Conservation (phyloP, 2,797 vertebrate genomes). For the Alcedo quadribrachys region DNA sequence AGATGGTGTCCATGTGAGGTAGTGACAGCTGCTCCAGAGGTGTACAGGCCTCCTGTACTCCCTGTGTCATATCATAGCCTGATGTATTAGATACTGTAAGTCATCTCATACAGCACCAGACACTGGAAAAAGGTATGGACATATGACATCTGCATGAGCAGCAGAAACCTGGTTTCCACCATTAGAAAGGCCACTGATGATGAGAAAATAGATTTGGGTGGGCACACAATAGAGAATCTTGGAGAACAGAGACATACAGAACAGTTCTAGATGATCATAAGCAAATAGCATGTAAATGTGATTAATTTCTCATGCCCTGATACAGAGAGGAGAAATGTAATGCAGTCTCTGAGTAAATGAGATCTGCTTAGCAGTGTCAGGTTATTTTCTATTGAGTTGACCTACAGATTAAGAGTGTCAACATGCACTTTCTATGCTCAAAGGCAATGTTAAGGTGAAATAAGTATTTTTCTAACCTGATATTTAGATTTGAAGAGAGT, state of each 20-base stretch:
- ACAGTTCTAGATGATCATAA: not conserved
- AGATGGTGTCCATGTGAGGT: not conserved
- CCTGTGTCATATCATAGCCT: not conserved
- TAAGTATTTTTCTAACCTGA: not conserved
- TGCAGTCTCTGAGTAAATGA: not conserved
- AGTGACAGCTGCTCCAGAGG: not conserved
- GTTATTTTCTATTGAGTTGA: not conserved
- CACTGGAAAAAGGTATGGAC: not conserved
- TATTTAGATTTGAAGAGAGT: conserved; percentile 12
- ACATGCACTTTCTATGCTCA: not conserved
- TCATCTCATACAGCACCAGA: not conserved
- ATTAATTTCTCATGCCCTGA: not conserved
- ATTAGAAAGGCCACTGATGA: not conserved
- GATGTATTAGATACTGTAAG: not conserved
- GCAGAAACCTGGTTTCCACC: not conserved
- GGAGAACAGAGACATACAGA: not conserved
- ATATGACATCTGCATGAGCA: not conserved
- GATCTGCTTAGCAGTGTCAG: not conserved
- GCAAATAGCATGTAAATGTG: not conserved
- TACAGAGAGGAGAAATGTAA: not conserved
- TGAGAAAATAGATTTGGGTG: not conserved
- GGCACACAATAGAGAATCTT: not conserved
- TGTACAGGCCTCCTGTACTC: fast-evolving
- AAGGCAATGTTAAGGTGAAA: not conserved
- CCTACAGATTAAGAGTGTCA: not conserved